Evolutionary conservation across 2,888 invertebrate genomes (phyloP), one percentile per base, ranked within the genome.

Genomic region (Pristionchus maxplancki): DNA sequence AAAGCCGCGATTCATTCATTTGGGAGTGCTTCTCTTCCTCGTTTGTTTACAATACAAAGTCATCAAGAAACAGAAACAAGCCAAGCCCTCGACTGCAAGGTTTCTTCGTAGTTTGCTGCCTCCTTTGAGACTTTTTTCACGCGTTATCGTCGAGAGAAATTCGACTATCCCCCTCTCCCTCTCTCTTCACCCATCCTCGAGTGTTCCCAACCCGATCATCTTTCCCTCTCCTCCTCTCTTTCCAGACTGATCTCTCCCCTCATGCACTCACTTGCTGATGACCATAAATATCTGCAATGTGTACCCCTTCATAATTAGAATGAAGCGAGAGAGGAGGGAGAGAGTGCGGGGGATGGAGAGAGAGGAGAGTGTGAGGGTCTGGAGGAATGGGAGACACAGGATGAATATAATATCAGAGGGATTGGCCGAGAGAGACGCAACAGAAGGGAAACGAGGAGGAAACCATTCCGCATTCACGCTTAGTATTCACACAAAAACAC

Each of bases 331-430:
- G 44, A 78, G 48, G n/a, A 15, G n/a, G 48, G 44, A 78, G 24
- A 48, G 78, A 78, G 44, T 28, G 28, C 1, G 78, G 0, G 5
- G 44, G 15, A 48, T 48, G 24, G 48, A 78, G 78, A 78, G 78
- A 78, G 62, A 20, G 74, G n/a, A 74, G 74, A 74, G 37, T n/a
- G n/a, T n/a, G n/a, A 28, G 40, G 24, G 28, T 28, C 78, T 71
- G 71, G 37, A 20, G 71, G 78, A 78, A 40, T 40, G 17, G n/a
- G 40, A 74, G 40, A 74, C 44, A 44, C n/a, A 44, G 44, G 44
- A 28, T 78, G 78, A 40, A 78, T 78, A 78, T 78, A 44, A 44
- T 78, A 78, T 78, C 24, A 40, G 71, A 74, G 40, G 71, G 71
- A 37, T 20, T 8, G 37, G 31, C n/a, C 31, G 64, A 9, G 31